Base-by-base conservation (phyloP, 2,888 invertebrate species). In the Pteria penguin region DNA sequence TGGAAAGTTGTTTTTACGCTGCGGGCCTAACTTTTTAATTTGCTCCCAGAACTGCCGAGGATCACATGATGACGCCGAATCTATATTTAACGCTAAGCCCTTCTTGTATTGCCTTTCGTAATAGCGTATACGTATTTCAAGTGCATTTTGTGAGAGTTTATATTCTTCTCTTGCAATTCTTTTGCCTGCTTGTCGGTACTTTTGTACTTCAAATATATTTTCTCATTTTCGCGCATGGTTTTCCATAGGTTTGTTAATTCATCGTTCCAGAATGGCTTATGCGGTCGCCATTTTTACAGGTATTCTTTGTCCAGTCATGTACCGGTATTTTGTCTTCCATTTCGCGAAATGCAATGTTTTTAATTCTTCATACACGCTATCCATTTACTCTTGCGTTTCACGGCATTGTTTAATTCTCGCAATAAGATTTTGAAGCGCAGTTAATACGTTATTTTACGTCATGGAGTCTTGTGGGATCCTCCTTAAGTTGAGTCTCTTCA, bases 241-340 rank as follows among this genome's bases (percentile, higher is more conserved):
- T 62, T 62, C 33, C 32, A 62, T n/a, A 33, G 22, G 22, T n/a
- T 31, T 26, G 63, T 32, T 3, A 63, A 24, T 33, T 62, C 33
- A n/a, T 62, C 33, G 32, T 62, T 62, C 33, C 62, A 62, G 22
- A 32, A 62, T 5, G 62, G 62, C 11, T 14, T 60, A 27, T n/a
- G n/a, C n/a, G n/a, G n/a, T n/a, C n/a, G n/a, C n/a, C n/a, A n/a
- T n/a, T n/a, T n/a, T n/a, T n/a, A n/a, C n/a, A n/a, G n/a, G n/a
- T n/a, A n/a, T n/a, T n/a, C n/a, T n/a, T n/a, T n/a, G 62, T 32
- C 2, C 62, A 32, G 22, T 62, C 62, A 11, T 32, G 14, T 11
- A 24, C 3, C 22, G 3, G 62, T 32, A 32, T 31, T 62, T 31
- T 62, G n/a, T 2, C 26, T n/a, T 11, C 29, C 62, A 62, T 62